A percentile compares a stretch with the other conserved stretches of the same genome.
phyloP scores from a whole-genome alignment of 2,888 invertebrate genomes.

The Latheticus oryzae region DNA sequence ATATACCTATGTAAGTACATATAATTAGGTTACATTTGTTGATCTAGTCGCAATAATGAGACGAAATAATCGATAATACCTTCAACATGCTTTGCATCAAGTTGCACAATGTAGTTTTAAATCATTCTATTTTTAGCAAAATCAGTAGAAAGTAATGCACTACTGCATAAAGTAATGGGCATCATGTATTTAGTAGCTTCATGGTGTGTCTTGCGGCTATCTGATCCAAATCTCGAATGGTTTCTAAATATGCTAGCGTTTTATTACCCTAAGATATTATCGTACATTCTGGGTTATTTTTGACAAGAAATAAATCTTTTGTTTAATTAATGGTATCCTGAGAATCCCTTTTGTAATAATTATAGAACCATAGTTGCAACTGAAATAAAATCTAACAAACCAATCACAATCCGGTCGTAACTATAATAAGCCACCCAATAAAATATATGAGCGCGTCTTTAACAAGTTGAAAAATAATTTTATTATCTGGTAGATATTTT shows the following conservation, averaged over 20 bases:
- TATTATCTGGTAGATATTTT: constrained; percentile 49
- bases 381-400: constrained; percentile 28
- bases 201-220: constrained; percentile 50
- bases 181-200: constrained; percentile 57
- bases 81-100: constrained; percentile 36
- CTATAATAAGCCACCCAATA: constrained; percentile 43
- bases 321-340: constrained; percentile 61
- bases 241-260: constrained; percentile 64
- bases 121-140: constrained; percentile 55
- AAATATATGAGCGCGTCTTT: constrained; percentile 42
- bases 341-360: constrained; percentile 37
- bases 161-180: constrained; percentile 58
- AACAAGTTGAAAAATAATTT: constrained; percentile 48
- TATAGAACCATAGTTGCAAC: constrained; percentile 28
- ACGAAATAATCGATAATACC: constrained; percentile 39
- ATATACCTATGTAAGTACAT: no score
- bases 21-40: constrained; percentile 38
- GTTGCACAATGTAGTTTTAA: constrained; percentile 34
- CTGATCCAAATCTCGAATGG: constrained; percentile 54
- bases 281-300: constrained; percentile 64
- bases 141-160: constrained; percentile 54
- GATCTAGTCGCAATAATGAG: constrained; percentile 35
- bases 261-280: constrained; percentile 64
- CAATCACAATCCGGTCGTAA: constrained; percentile 22
- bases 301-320: constrained; percentile 64